Evolutionary conservation across 2,797 vertebrate species (phyloP), one percentile per base, ranked within the genome.

Genomic region (Orientallactaga sibirica): DNA sequence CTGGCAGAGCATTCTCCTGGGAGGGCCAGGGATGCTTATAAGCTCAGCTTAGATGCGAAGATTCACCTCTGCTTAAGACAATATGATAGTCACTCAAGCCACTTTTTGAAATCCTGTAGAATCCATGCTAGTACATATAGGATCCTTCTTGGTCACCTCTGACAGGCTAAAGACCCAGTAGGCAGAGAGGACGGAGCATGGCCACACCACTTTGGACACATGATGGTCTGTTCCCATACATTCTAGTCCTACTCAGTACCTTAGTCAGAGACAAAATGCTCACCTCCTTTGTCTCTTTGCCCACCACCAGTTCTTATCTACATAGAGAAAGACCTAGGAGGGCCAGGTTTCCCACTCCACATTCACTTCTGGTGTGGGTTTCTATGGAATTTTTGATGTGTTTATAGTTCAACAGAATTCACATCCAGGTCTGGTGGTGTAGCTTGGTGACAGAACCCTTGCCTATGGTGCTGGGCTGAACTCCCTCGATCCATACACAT

Each of bases 21-120:
- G 94, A 94, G 20, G 14, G 41, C 15, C 86, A 88, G 43, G 37
- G 94, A 37, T 94, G 92, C 79, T 94, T 97, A 86, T 85, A 95
- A 96, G 61, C 8, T 78, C 55, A 96, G 97, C 96, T 96, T 85
- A 94, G 29, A 10, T 58, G 7, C 66, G 22, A 79, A 93, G 92
- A 96, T 64, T 48, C 64, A 90, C 5, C 15, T 79, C 80, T 58
- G 70, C 96, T 95, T 95, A 78, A 96, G 83, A 41, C 86, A 96
- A 74, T 81, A 41, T 75, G 87, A 78, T 88, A 93, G 96, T 93
- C 76, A 93, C 29, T 80, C 84, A 96, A 70, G 37, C 4, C 85
- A 81, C 75, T 92, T 75, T 67, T 73, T 19, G 41, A 85, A 67
- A 82, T 81, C 78, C 48, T 87, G 15, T 70, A 27, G 61, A 89